A percentile compares a stretch with the other conserved stretches of the same genome.
These are phyloP conservation scores for Dicrurus megarhynchus DNA, from an alignment of 2,113 vertebrate species.

Conservation along the genomic window DNA sequence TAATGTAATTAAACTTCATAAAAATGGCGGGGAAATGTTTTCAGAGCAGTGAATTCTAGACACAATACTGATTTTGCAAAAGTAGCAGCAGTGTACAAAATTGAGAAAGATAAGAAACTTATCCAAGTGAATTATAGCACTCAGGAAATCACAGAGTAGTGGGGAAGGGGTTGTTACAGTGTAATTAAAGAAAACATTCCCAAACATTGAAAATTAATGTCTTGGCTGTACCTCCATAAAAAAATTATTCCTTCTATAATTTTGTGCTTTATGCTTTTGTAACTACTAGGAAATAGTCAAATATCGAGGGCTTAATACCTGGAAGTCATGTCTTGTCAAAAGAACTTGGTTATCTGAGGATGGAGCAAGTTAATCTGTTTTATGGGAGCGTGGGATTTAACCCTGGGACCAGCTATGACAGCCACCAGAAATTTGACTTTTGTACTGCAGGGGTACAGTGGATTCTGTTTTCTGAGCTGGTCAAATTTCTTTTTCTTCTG, in stretches of 20 bases:
- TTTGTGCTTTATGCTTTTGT: not conserved
- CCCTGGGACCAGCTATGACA: not conserved
- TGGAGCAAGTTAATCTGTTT: not conserved
- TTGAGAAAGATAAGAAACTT: not conserved
- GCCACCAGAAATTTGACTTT: not conserved
- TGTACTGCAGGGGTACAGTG: rapidly evolving
- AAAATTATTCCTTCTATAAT: not conserved
- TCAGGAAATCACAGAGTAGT: not conserved
- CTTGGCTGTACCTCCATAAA: not conserved
- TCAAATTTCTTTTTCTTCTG: not conserved
- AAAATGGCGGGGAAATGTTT: not conserved
- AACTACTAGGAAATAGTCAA: not conserved
- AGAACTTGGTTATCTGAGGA: not conserved
- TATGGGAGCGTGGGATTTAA: rapidly evolving
- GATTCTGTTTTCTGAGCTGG: not conserved
- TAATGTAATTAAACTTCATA: not conserved
- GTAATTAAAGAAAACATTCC: conserved; percentile 1
- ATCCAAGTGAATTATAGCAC: not conserved
- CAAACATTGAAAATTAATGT: not conserved
- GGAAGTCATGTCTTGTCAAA: not conserved
- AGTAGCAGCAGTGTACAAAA: not conserved
- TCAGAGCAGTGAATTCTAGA: not conserved
- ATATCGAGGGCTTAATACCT: not conserved
- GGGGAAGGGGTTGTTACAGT: not conserved
- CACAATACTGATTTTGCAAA: not conserved